Conservation (phyloP, 2,888 invertebrate genomes). For the Eupithecia insigniata region DNA sequence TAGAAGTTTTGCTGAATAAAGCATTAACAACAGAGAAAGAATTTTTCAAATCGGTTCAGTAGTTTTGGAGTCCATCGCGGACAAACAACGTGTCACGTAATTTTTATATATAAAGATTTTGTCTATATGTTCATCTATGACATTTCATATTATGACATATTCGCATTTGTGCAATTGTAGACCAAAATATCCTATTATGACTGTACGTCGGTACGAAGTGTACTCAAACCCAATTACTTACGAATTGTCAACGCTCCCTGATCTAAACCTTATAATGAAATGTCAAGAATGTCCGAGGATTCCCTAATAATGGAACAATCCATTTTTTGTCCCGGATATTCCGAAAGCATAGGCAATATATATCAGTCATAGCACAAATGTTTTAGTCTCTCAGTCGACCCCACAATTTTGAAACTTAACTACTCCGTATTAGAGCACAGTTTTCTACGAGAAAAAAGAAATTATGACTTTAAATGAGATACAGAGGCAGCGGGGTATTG, state of each 20-base stretch:
- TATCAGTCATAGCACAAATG: slow-evolving; percentile 27
- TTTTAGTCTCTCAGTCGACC: slow-evolving; percentile 1
- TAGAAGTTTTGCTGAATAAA: too few relatives aligned
- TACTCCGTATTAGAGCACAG: slow-evolving; percentile 10
- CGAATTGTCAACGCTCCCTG: slow-evolving; percentile 39
- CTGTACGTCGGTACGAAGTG: slow-evolving; percentile 21
- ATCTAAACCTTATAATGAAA: slow-evolving; percentile 59
- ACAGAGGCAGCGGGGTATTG: neutral
- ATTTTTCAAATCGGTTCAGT: too few relatives aligned
- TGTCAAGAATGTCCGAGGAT: slow-evolving; percentile 56
- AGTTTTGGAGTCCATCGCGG: too few relatives aligned
- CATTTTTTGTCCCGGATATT: slow-evolving; percentile 58
- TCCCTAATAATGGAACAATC: slow-evolving; percentile 63
- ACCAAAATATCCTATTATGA: too few relatives aligned
- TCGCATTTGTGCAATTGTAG: too few relatives aligned
- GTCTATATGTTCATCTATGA: too few relatives aligned
- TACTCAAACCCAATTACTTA: slow-evolving; percentile 44
- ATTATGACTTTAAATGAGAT: slow-evolving; percentile 6
- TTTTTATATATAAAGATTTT: too few relatives aligned
- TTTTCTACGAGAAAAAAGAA: slow-evolving; percentile 6
- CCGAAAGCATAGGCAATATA: slow-evolving; percentile 31
- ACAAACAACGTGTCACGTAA: too few relatives aligned
- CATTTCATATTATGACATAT: too few relatives aligned
- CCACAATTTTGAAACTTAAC: slow-evolving; percentile 9
- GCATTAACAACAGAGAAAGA: too few relatives aligned